Percentiles rank a stretch among this genome's conserved stretches.
Evolutionary conservation across 2,888 invertebrate genomes (phyloP).

Genomic region (Molorchus minor): DNA sequence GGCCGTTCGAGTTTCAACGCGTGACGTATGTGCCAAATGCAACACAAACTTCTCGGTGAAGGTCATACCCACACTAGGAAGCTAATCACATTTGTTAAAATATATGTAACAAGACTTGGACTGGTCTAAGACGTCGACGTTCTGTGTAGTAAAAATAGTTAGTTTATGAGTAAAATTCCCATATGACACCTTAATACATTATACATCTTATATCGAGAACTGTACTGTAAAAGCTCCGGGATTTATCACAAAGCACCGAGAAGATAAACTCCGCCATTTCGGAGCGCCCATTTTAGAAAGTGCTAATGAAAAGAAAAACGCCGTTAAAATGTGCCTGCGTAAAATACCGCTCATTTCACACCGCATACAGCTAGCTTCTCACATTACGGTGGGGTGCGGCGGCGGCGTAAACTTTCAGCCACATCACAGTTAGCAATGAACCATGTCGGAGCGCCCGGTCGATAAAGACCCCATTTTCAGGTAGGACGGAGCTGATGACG

Average conservation of each 20-base stretch:
- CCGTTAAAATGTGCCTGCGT: slow-evolving; percentile 24
- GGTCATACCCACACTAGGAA: no score
- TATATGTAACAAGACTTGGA: no score
- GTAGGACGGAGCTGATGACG: slow-evolving; percentile 27
- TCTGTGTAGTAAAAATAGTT: no score
- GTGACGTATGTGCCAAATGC: no score
- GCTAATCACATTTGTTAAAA: no score
- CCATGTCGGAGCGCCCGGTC: slow-evolving; percentile 13
- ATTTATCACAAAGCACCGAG: slow-evolving; percentile 3
- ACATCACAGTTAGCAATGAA: slow-evolving; percentile 24
- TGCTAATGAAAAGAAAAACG: slow-evolving; percentile 25
- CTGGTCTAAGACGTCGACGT: no score
- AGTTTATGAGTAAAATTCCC: no score
- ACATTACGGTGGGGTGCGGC: slow-evolving; percentile 21
- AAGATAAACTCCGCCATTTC: slow-evolving; percentile 8
- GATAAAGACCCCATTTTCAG: slow-evolving; percentile 26
- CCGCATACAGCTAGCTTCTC: slow-evolving; percentile 25
- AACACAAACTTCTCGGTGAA: no score
- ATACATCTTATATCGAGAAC: no score
- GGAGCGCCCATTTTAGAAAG: slow-evolving; percentile 13
- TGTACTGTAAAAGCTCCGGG: slow-evolving; percentile 1
- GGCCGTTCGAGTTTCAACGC: no score
- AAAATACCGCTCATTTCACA: slow-evolving; percentile 25
- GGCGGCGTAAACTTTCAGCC: slow-evolving; percentile 23
- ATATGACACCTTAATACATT: no score